Conservation (phyloP, 2,888 invertebrate species). For the Carabus problematicus region DNA sequence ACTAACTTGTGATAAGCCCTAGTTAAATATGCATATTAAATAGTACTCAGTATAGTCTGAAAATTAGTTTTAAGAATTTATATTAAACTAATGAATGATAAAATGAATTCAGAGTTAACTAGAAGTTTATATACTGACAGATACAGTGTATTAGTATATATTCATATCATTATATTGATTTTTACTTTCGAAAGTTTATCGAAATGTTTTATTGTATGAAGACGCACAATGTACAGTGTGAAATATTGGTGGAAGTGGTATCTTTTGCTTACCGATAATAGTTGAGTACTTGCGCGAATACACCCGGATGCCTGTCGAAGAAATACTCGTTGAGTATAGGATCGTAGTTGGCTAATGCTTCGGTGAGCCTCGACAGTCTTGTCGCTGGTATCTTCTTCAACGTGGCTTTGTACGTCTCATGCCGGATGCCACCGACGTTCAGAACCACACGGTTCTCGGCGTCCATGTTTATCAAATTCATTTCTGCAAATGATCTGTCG, state of each 20-base stretch:
- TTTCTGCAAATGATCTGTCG: conserved; percentile 58
- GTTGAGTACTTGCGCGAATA: conserved; percentile 95
- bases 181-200: no score
- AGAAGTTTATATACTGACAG: no score
- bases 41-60: no score
- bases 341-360: conserved; percentile 98
- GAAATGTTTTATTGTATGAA: no score
- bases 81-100: no score
- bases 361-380: conserved; percentile 89
- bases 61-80: no score
- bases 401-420: conserved; percentile 96
- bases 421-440: conserved; percentile 97
- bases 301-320: conserved; percentile 97
- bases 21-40: no score
- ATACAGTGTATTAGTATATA: not conserved
- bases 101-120: no score
- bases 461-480: conserved; percentile 94
- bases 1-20: no score
- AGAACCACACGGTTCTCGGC: conserved; percentile 98
- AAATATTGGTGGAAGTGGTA: not conserved
- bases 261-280: conserved; percentile 79
- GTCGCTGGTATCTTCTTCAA: conserved; percentile 98
- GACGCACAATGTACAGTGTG: not conserved
- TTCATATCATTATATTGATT: not conserved
- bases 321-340: conserved; percentile 99